Conservation (phyloP, 30 jellyfish, hydroid and myxozoan species). For the Turritopsis rubra region DNA sequence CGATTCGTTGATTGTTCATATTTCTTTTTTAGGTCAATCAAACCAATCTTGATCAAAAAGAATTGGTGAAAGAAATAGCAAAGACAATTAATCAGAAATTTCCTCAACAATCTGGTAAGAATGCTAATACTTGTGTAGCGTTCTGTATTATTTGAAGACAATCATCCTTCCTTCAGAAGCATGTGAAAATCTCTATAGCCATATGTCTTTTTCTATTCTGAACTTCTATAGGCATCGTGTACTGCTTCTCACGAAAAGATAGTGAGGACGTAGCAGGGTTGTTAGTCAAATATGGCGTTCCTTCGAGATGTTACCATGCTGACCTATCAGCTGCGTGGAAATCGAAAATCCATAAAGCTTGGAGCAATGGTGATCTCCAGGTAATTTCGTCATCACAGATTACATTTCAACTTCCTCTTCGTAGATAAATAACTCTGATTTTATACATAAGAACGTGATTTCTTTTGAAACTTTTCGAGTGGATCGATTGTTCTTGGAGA, state of each 20-base stretch:
- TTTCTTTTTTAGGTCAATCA: constrained; percentile 22
- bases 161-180: background rate
- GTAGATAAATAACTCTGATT: background rate
- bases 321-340: constrained; percentile 41
- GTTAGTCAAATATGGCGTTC: constrained; percentile 53
- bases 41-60: background rate
- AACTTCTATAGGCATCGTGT: constrained; percentile 56
- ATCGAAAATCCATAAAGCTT: constrained; percentile 41
- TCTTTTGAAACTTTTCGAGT: background rate
- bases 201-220: background rate
- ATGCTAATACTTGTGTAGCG: background rate
- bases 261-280: constrained; percentile 51
- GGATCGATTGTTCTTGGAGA: background rate
- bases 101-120: constrained; percentile 30
- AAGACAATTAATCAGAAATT: constrained; percentile 17
- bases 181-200: background rate
- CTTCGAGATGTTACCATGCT: constrained; percentile 70
- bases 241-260: constrained; percentile 88
- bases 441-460: background rate
- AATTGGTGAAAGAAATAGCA: constrained; percentile 29
- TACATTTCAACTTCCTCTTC: background rate
- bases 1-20: background rate
- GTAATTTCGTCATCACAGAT: constrained; percentile 14
- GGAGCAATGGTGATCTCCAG: constrained; percentile 67
- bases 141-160: background rate